Conservation (phyloP, 2,113 vertebrate species). For the Felis catus region DNA sequence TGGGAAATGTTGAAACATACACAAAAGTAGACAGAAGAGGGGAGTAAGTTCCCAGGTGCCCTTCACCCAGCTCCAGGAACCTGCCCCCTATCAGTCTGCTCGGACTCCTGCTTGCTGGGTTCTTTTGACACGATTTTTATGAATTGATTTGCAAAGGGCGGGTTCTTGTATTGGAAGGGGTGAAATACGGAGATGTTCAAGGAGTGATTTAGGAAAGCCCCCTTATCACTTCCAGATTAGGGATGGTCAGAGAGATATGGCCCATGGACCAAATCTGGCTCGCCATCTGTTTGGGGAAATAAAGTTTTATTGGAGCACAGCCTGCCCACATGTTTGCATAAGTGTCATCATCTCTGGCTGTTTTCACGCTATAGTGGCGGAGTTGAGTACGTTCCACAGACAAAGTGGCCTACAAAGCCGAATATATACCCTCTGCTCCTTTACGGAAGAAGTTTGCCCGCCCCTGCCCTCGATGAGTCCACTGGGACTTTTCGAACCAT, state of each 20-base stretch:
- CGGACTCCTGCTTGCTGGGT: accelerated
- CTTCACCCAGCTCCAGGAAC: accelerated
- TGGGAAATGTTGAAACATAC: neutral
- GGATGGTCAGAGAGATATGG: neutral
- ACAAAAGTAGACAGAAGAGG: neutral
- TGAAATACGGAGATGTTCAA: neutral
- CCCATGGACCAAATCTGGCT: neutral
- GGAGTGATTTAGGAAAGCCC: neutral
- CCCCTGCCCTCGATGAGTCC: neutral
- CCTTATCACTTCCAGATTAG: neutral
- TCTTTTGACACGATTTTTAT: neutral
- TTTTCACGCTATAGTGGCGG: accelerated
- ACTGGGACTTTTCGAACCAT: neutral
- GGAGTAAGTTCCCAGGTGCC: accelerated
- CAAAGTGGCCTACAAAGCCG: accelerated
- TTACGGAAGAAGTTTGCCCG: neutral
- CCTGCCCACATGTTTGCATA: accelerated
- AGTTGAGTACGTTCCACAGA: accelerated
- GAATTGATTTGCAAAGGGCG: neutral
- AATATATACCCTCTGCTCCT: neutral
- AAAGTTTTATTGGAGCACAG: neutral
- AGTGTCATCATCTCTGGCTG: neutral
- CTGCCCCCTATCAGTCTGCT: neutral
- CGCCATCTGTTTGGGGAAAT: neutral
- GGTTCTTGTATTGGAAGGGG: neutral